These are phyloP conservation scores for Oxycera nigricornis DNA, from an alignment of 2,888 invertebrate species.

Conservation along the genomic window DNA sequence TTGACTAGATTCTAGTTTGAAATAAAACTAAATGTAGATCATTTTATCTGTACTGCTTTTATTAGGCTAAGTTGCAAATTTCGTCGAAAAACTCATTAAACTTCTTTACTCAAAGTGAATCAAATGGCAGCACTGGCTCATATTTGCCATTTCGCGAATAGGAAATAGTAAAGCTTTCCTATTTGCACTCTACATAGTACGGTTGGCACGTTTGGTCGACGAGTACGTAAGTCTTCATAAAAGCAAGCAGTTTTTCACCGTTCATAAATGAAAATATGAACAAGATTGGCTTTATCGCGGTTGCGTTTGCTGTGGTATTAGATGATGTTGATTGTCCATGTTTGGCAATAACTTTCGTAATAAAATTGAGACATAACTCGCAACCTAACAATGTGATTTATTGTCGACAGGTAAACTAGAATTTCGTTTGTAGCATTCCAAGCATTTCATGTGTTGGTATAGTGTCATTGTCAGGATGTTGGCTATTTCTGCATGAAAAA, in stretches of 20 bases:
- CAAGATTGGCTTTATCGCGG: not conserved
- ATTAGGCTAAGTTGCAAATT: too few relatives aligned
- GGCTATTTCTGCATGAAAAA: too few relatives aligned
- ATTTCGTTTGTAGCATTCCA: too few relatives aligned
- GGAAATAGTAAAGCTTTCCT: not conserved
- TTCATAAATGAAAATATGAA: slow-evolving; percentile 2
- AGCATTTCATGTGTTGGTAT: too few relatives aligned
- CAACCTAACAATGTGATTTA: not conserved
- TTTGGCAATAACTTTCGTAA: not conserved
- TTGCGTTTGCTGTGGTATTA: not conserved
- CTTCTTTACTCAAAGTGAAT: too few relatives aligned
- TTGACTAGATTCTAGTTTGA: too few relatives aligned
- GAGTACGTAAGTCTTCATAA: not conserved
- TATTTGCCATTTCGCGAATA: too few relatives aligned
- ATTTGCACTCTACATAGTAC: not conserved
- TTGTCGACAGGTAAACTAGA: not conserved
- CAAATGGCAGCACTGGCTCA: too few relatives aligned
- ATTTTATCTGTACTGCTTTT: too few relatives aligned
- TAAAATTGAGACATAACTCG: slow-evolving; percentile 9
- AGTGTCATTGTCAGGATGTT: too few relatives aligned
- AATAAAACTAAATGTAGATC: too few relatives aligned
- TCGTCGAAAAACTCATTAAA: too few relatives aligned
- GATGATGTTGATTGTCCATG: not conserved
- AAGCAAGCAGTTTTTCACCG: not conserved
- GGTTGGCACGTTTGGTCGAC: not conserved